Evolutionary conservation across 2,113 vertebrate genomes (phyloP).

Genomic region (Oncorhynchus clarkii): DNA sequence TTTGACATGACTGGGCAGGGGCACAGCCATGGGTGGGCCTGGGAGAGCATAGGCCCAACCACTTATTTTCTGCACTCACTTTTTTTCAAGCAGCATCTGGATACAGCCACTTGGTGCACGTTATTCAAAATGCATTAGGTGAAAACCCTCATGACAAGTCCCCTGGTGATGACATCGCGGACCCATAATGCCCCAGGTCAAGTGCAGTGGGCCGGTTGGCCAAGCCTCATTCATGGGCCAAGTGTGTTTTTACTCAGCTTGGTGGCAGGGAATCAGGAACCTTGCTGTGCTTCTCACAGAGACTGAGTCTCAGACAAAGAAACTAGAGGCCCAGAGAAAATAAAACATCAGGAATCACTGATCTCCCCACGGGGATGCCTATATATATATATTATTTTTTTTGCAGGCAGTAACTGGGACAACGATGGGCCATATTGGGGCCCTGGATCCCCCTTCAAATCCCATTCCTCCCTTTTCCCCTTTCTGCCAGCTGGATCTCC

Average conservation of each 20-base stretch:
- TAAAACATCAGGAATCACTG: conserved; percentile 48
- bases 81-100: neutral
- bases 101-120: neutral
- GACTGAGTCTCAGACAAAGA: conserved; percentile 34
- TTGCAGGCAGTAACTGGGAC: conserved; percentile 7
- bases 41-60: neutral
- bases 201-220: neutral
- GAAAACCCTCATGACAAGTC: neutral
- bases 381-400: conserved; percentile 28
- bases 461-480: conserved; percentile 18
- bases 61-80: neutral
- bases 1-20: no score
- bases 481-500: conserved; percentile 43
- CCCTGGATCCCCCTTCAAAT: no score
- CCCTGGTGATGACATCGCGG: conserved; percentile 10
- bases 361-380: conserved; percentile 33
- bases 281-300: conserved; percentile 31
- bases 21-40: no score
- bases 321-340: conserved; percentile 46
- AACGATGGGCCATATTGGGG: no score
- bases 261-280: conserved; percentile 16
- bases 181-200: neutral
- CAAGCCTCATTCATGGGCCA: neutral
- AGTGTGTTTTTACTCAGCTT: conserved; percentile 10
- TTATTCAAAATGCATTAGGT: neutral